Evolutionary conservation across 2,113 vertebrate genomes (phyloP).

Genomic region (Podiceps cristatus): DNA sequence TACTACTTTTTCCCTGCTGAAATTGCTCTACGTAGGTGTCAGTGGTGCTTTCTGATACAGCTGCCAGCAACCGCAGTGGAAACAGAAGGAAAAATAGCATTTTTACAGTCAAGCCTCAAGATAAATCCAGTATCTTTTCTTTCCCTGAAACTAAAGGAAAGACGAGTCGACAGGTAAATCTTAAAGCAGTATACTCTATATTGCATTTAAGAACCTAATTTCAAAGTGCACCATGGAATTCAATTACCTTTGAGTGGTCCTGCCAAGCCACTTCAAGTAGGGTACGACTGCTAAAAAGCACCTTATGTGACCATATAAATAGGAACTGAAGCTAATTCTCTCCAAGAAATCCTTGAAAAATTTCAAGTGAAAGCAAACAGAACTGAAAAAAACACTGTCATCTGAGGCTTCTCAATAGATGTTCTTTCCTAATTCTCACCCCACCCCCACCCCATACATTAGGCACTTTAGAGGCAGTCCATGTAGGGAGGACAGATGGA

Average conservation of each 20-base stretch:
- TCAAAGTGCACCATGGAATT: not conserved
- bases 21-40: not conserved
- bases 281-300: not conserved
- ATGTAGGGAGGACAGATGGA: not conserved
- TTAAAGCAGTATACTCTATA: not conserved
- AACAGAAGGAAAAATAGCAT: not conserved
- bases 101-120: not conserved
- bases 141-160: not conserved
- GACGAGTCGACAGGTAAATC: not conserved
- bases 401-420: not conserved
- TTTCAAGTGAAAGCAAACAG: not conserved
- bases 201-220: not conserved
- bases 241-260: not conserved
- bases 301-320: not conserved
- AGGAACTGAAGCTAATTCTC: not conserved
- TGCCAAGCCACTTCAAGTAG: not conserved
- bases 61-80: not conserved
- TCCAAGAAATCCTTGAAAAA: not conserved
- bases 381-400: not conserved
- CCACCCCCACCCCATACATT: not conserved
- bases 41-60: not conserved
- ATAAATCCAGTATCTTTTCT: not conserved
- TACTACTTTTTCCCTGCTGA: not conserved
- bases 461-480: not conserved
- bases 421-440: not conserved